A percentile compares a stretch with the other conserved stretches of the same genome.
Evolutionary conservation across 2,888 invertebrate genomes (phyloP).

Genomic region (Odontocolon sp.): DNA sequence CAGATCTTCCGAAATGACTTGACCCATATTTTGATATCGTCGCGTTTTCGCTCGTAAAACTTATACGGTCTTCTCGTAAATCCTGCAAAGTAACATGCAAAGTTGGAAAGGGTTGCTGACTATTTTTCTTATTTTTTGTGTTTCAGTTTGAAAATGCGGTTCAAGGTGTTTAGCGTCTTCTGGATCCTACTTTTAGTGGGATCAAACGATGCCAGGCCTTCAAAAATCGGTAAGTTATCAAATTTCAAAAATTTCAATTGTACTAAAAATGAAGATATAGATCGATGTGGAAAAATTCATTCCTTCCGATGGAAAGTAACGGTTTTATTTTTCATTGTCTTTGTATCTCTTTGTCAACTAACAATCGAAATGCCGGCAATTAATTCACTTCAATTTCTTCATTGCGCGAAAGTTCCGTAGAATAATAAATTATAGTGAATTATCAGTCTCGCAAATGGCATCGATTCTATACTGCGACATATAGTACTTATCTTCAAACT

Average conservation of each 20-base stretch:
- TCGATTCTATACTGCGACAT: not conserved
- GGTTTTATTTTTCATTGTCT: constrained; percentile 22
- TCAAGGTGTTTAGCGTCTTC: constrained; percentile 69
- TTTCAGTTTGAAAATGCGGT: constrained; percentile 78
- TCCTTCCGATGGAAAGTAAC: constrained; percentile 38
- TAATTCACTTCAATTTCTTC: constrained; percentile 52
- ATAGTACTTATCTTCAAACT: too few species aligned
- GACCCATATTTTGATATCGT: constrained; percentile 36
- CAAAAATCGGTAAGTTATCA: constrained; percentile 71
- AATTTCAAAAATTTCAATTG: too few species aligned
- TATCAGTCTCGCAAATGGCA: not conserved
- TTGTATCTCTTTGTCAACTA: not conserved
- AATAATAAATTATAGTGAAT: constrained; percentile 41
- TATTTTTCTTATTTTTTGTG: constrained; percentile 44
- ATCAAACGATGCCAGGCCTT: constrained; percentile 74
- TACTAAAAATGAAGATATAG: too few species aligned
- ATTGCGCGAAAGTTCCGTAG: constrained; percentile 50
- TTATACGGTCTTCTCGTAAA: constrained; percentile 1
- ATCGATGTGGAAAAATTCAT: not conserved
- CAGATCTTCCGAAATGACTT: not conserved
- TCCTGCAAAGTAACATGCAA: not conserved
- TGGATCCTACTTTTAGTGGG: constrained; percentile 73
- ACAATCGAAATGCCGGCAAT: constrained; percentile 25
- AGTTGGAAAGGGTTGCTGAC: not conserved
- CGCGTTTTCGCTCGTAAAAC: not conserved